Conservation (phyloP, 2,888 invertebrate species). For the Microplitis manilae region DNA sequence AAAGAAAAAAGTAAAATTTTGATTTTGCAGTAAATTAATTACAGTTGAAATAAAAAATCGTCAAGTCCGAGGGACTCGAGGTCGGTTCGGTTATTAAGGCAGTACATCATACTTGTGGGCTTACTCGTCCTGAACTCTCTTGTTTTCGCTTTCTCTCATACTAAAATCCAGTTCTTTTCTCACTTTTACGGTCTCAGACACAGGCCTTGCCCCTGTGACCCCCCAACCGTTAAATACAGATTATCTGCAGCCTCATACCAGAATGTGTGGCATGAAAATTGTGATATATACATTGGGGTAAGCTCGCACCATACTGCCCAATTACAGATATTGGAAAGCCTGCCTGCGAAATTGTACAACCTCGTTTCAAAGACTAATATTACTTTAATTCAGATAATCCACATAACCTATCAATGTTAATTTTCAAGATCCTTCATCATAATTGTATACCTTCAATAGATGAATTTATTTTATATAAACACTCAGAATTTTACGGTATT, state of each 20-base stretch:
- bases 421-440: not conserved
- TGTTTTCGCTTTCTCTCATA: constrained; percentile 22
- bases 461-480: no score
- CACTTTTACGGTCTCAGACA: constrained; percentile 26
- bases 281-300: constrained; percentile 4
- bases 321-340: constrained; percentile 58
- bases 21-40: constrained; percentile 66
- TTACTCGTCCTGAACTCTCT: constrained; percentile 35
- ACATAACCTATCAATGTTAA: not conserved
- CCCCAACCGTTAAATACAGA: constrained; percentile 48
- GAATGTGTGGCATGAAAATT: constrained; percentile 37
- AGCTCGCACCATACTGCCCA: constrained; percentile 28
- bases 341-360: constrained; percentile 18
- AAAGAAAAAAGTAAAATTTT: constrained; percentile 18
- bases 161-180: constrained; percentile 31
- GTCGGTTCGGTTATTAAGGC: constrained; percentile 67
- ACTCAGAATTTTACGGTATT: no score
- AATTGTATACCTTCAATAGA: no score
- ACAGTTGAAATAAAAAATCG: constrained; percentile 68
- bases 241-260: constrained; percentile 45
- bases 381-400: not conserved
- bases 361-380: not conserved
- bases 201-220: constrained; percentile 34
- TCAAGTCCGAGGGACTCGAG: constrained; percentile 58
- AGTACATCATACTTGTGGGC: constrained; percentile 65